Conservation (phyloP, 2,797 vertebrate genomes). For the Cyprinodon diabolis region DNA sequence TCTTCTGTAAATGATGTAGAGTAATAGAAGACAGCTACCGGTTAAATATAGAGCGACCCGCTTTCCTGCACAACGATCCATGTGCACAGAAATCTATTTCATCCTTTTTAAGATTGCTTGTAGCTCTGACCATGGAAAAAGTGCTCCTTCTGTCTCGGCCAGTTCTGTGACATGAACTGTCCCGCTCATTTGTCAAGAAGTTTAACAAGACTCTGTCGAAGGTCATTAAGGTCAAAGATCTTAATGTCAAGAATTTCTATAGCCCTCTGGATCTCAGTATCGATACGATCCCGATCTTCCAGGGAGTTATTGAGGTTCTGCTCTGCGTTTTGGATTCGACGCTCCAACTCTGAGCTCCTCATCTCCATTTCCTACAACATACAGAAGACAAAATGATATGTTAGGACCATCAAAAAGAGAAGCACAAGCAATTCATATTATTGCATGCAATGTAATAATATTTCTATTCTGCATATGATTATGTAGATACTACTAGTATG, state of each 20-base stretch:
- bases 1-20: conserved; percentile 18
- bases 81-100: conserved; percentile 51
- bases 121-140: background rate
- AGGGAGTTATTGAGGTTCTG: conserved; percentile 79
- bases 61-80: conserved; percentile 36
- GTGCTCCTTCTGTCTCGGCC: background rate
- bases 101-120: conserved; percentile 20
- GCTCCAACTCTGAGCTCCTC: conserved; percentile 88
- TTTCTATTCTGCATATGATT: background rate
- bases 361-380: conserved; percentile 87
- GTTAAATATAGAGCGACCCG: conserved; percentile 22
- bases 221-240: conserved; percentile 93
- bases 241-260: conserved; percentile 94
- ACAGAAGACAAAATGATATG: background rate
- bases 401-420: no score
- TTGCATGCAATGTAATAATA: background rate
- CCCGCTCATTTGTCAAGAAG: conserved; percentile 84
- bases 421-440: no score
- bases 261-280: conserved; percentile 86
- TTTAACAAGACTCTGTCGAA: conserved; percentile 91
- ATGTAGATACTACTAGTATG: background rate
- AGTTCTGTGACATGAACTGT: background rate
- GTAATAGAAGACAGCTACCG: conserved; percentile 21
- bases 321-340: conserved; percentile 85
- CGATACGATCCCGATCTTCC: conserved; percentile 85